phyloP scores from a whole-genome alignment of 2,888 invertebrate species.

The Eupeodes latifasciatus region DNA sequence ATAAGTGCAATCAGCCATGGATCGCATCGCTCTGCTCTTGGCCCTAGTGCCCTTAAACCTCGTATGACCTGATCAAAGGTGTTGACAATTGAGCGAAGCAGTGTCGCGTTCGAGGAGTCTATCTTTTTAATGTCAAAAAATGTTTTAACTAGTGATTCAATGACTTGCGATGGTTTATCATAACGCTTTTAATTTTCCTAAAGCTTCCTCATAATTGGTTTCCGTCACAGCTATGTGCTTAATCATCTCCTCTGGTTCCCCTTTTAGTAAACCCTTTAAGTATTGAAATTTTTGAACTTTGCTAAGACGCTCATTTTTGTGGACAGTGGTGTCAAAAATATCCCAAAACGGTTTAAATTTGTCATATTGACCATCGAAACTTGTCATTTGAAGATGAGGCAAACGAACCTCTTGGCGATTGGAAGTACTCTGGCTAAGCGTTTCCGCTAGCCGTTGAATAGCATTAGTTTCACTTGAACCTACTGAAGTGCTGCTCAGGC shows the following conservation, averaged over 20 bases:
- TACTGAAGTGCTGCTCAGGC: slow-evolving; percentile 3
- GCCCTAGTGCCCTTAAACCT: slow-evolving; percentile 19
- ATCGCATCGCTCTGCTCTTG: slow-evolving; percentile 18
- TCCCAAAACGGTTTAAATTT: slow-evolving; percentile 34
- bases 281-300: no score
- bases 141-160: not conserved
- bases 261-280: slow-evolving; percentile 44
- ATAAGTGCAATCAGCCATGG: slow-evolving; percentile 29
- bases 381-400: not conserved
- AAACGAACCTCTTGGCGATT: not conserved
- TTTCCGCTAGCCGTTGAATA: not conserved
- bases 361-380: not conserved
- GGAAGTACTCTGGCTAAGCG: not conserved
- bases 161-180: not conserved
- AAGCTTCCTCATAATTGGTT: slow-evolving; percentile 46
- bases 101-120: slow-evolving; percentile 1
- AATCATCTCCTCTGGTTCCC: slow-evolving; percentile 32
- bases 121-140: not conserved
- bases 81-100: slow-evolving; percentile 11
- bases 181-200: slow-evolving; percentile 15
- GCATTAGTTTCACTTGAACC: not conserved
- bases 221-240: slow-evolving; percentile 48
- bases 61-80: slow-evolving; percentile 11
- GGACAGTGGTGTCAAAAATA: no score
- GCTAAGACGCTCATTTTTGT: no score